Base-by-base conservation (phyloP, 35 echinoderm and acorn worm species). In the Acanthaster planci region DNA sequence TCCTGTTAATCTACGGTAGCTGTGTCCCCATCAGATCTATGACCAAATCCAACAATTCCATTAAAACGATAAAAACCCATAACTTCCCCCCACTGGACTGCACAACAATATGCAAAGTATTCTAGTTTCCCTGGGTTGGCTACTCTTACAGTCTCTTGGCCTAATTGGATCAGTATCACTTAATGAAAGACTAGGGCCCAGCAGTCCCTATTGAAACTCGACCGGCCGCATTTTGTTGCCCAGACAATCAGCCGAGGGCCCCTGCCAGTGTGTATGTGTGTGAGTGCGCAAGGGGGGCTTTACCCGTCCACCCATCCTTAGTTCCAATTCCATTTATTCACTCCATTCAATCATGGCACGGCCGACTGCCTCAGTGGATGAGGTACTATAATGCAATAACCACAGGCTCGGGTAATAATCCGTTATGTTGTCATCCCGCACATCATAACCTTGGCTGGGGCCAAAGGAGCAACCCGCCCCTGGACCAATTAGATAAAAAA, bases 311-410 rank as follows among this genome's bases (percentile, higher is more conserved):
- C 64, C 64, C 64, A 72, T 34, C 64, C 64, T 72, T 72, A 34
- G 26, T 72, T 72, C 64, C 64, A 72, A 72, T 72, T 72, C 64
- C 64, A 72, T 72, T 72, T 72, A 72, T 26, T 72, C 19, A 72
- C 64, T 72, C 19, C 64, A 72, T 72, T 72, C 64, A 72, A 72
- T 72, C 64, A 31, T 26, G 14, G 64, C 23, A 72, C 30, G 64
- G 64, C 64, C 23, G 64, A 72, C 64, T 72, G 34, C 21, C 64
- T 26, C 64, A 34, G 21, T 72, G 64, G 64, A 72, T 72, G 64
- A 26, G 64, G 10, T 12, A 12, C 42, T 47, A 47, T 72, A 72
- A 72, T 26, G 64, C 64, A 72, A 72, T 72, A 72, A 72, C 30
- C 64, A 26, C 26, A 10, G 34, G 26, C 21, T 10, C 64, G 34